Conservation (phyloP, 2,888 invertebrate genomes). For the Dryadula phaetusa region DNA sequence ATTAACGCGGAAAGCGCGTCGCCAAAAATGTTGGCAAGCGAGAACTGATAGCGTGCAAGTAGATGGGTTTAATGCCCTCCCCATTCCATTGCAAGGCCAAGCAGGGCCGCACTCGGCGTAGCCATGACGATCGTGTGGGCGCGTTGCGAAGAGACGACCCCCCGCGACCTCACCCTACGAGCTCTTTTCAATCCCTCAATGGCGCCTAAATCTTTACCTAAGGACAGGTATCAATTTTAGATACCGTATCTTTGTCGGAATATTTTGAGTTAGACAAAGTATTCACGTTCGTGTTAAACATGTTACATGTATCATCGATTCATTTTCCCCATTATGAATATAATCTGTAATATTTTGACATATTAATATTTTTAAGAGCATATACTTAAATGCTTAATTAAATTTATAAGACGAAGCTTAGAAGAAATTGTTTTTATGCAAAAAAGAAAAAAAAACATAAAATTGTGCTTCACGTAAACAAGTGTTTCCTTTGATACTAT, state of each 20-base stretch:
- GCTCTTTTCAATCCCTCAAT: conserved; percentile 80
- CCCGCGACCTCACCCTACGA: conserved; percentile 57
- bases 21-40: conserved; percentile 72
- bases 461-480: neutral
- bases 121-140: conserved; percentile 75
- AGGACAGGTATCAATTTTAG: conserved; percentile 59
- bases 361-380: neutral
- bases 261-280: conserved; percentile 26
- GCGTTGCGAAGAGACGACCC: conserved; percentile 75
- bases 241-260: conserved; percentile 27
- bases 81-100: conserved; percentile 84
- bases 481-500: neutral
- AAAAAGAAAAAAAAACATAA: neutral
- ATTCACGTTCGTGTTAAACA: conserved; percentile 7
- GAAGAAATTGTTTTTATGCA: neutral
- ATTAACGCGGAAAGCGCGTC: conserved; percentile 67
- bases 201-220: conserved; percentile 75
- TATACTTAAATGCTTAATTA: neutral
- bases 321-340: neutral
- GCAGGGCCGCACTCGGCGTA: conserved; percentile 82
- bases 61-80: conserved; percentile 84
- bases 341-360: neutral
- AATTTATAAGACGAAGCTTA: neutral
- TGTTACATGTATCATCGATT: neutral
- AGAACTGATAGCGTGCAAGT: conserved; percentile 75